Evolutionary conservation across 2,113 vertebrate genomes (phyloP), one percentile per base, ranked within the genome.

Genomic region (Tor tambroides): DNA sequence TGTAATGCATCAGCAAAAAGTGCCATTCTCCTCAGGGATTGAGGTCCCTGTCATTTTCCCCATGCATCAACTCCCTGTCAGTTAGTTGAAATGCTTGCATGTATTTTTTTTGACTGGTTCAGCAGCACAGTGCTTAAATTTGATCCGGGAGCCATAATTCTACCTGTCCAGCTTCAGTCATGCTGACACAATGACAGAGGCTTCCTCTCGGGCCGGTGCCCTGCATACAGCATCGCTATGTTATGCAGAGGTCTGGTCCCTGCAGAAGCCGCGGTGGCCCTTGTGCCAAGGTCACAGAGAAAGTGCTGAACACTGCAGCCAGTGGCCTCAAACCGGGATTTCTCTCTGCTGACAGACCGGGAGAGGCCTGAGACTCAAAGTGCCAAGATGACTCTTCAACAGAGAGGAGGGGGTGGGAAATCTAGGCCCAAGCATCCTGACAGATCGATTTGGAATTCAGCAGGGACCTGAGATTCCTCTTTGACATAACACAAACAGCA

Each of bases 401-500:
- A 67, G 51, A 26, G 46, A 12, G 26, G 4, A 3, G 43, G 14
- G 9, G 46, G 35, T 19, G 46, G 80, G 12, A 2, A 2, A 43
- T 26, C 10, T n/a, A 21, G 21, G 28, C 1, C 0, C n/a, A 51
- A 32, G 63, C 28, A 46, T 49, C 43, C 43, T 75, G 74, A 77
- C 75, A 54, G 81, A 87, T 90, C 85, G 85, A 82, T 87, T 77
- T 82, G 43, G 43, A 84, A 87, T 74, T 88, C 87, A 88, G 61
- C 81, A 59, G 87, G 85, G 87, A 88, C 82, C 72, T 78, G 11
- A 82, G 71, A 81, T 59, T 59, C 54, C 49, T 72, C 78, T 61
- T 61, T 76, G 83, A 80, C 35, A 38, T 10, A 41, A 38, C 38
- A 65, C 38, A 79, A 65, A 38, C 63, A 67, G 56, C 21, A 0